Evolutionary conservation across 2,888 invertebrate species (phyloP), one percentile per base, ranked within the genome.

Genomic region (Erpobdella octoculata): DNA sequence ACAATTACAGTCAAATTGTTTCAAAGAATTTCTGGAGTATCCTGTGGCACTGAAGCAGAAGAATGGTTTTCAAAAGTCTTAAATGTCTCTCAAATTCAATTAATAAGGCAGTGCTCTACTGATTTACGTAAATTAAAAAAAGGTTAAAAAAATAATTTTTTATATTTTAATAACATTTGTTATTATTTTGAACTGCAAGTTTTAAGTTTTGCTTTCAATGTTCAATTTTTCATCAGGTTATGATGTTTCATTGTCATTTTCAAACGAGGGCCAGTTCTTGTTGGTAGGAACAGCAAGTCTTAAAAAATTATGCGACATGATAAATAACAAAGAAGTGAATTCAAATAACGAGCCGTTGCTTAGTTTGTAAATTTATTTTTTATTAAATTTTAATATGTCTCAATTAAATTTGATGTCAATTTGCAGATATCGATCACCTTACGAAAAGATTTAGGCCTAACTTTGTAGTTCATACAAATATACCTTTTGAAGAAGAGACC

Each of bases 371-470:
- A 31, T 62, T 28, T 25, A 8, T 31, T 28, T 62, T 35, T 62
- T 18, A 33, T 33, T n/a, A 31, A 33, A 12, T 9, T 9, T 4
- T 8, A 33, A 33, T n/a, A 33, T n/a, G 5, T 28, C 6, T 33
- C 33, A 35, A 62, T 35, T n/a, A 33, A 5, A 33, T 12, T 62
- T 35, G 33, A 1, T 25, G 6, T 28, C 38, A n/a, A 25, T 18
- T 5, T 15, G 70, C 74, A 80, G 80, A 78, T 73, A 62, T 77
- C n/a, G 86, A 88, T 38, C 86, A 87, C 12, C 76, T 92, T 41
- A 85, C 90, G 2, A 86, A 88, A 74, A 86, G 96, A 77, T 96
- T 97, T 83, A 87, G 97, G 79, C 90, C 91, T n/a, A 97, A 97
- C 84, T 86, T 97, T 48, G 87, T 95, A 1, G 86, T 94, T 18